phyloP scores from a whole-genome alignment of 2,888 invertebrate species.

The Torymus tubicola region DNA sequence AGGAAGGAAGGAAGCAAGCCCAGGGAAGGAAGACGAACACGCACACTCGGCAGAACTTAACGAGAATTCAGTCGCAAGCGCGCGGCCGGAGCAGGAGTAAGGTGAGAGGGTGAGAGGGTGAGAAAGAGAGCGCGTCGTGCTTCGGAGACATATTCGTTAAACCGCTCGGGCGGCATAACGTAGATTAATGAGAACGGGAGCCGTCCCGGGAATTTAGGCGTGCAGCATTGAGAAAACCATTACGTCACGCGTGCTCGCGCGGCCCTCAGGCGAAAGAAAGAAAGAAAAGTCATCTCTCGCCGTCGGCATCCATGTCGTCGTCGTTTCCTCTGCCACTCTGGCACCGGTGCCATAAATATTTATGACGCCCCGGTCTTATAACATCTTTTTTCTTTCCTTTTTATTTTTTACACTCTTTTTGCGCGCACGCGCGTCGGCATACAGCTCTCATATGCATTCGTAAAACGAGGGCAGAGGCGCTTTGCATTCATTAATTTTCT shows the following conservation, averaged over 20 bases:
- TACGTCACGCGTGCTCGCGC: slow-evolving; percentile 38
- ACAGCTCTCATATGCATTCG: not conserved
- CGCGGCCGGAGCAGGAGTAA: slow-evolving; percentile 27
- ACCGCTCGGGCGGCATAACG: slow-evolving; percentile 54
- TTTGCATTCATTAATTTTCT: slow-evolving; percentile 26
- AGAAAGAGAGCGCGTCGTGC: slow-evolving; percentile 37
- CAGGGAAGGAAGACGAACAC: slow-evolving; percentile 40
- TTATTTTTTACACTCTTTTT: slow-evolving; percentile 4
- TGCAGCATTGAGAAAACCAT: slow-evolving; percentile 50
- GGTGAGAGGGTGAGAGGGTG: slow-evolving; percentile 26
- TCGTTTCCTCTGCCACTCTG: slow-evolving; percentile 2
- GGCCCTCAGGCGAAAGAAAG: slow-evolving; percentile 9
- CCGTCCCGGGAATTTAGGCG: slow-evolving; percentile 41
- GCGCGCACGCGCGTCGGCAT: not conserved
- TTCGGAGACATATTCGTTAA: slow-evolving; percentile 58
- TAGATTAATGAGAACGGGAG: slow-evolving; percentile 58
- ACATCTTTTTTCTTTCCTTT: slow-evolving; percentile 5
- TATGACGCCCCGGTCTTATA: slow-evolving; percentile 17
- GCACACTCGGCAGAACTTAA: slow-evolving; percentile 47
- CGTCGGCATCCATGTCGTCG: not conserved
- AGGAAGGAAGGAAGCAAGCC: slow-evolving; percentile 31
- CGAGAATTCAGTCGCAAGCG: slow-evolving; percentile 50
- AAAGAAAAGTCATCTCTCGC: slow-evolving; percentile 28
- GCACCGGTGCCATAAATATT: slow-evolving; percentile 29
- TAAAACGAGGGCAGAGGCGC: not conserved